These are phyloP conservation scores for Chiloscyllium plagiosum DNA, from an alignment of 2,113 vertebrate genomes.

Conservation along the genomic window DNA sequence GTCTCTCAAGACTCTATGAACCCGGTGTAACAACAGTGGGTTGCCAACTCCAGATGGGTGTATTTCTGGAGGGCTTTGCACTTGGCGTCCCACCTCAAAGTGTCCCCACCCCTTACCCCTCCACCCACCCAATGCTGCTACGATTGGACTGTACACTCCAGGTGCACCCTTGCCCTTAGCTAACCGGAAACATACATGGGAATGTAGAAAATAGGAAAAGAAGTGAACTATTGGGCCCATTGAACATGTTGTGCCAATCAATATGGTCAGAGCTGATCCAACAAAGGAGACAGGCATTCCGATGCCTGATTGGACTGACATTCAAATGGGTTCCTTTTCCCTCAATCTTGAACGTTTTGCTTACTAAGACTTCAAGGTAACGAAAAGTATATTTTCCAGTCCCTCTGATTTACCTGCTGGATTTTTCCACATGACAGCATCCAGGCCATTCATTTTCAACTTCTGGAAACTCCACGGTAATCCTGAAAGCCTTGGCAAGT, in stretches of 20 bases:
- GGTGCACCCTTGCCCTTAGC: background rate
- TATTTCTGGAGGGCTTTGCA: background rate
- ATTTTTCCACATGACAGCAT: too few relatives aligned
- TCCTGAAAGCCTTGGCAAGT: background rate
- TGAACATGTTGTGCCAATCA: too few relatives aligned
- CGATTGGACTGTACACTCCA: background rate
- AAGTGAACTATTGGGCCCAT: too few relatives aligned
- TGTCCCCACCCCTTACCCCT: too few relatives aligned
- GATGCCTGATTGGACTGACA: background rate
- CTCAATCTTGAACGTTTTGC: background rate
- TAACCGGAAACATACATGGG: background rate
- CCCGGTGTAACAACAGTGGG: background rate
- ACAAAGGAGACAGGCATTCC: background rate
- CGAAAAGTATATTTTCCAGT: background rate
- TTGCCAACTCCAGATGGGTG: background rate
- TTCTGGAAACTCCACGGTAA: background rate
- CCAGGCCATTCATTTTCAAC: too few relatives aligned
- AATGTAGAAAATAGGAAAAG: too few relatives aligned
- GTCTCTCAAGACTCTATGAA: background rate
- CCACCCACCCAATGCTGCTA: background rate
- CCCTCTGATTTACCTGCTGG: too few relatives aligned
- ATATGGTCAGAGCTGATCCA: too few relatives aligned
- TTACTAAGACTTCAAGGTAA: background rate
- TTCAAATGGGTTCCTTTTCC: background rate
- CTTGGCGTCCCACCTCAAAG: background rate